Conservation (phyloP, 2,113 vertebrate genomes). For the Thermophis baileyi region DNA sequence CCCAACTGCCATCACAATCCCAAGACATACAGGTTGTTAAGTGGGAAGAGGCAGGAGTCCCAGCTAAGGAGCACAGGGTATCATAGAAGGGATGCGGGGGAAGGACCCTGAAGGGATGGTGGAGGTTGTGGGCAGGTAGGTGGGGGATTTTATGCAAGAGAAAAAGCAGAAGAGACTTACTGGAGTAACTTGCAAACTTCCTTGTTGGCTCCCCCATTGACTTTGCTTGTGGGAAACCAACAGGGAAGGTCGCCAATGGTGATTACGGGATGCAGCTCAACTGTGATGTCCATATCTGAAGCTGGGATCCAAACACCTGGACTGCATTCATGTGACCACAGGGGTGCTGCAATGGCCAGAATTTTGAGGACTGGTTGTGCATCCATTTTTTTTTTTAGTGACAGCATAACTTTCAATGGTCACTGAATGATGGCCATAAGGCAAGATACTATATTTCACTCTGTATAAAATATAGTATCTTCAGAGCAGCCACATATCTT, state of each 20-base stretch:
- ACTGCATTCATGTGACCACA: not conserved
- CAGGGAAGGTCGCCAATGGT: not conserved
- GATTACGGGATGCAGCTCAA: not conserved
- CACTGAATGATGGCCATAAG: not conserved
- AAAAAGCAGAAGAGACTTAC: no score
- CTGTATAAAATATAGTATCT: not conserved
- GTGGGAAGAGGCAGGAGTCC: not conserved
- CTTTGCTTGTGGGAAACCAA: no score
- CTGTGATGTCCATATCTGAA: not conserved
- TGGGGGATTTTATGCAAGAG: not conserved
- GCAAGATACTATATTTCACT: no score
- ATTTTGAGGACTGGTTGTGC: not conserved
- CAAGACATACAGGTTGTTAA: not conserved
- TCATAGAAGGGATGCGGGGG: not conserved
- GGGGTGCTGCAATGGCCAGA: not conserved
- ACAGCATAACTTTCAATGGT: not conserved
- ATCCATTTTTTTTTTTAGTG: not conserved
- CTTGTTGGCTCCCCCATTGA: no score
- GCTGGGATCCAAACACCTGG: not conserved
- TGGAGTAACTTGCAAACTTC: not conserved
- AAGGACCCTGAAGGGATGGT: not conserved
- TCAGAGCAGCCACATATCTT: not conserved
- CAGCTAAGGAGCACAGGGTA: not conserved
- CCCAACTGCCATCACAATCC: not conserved
- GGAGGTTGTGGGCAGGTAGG: not conserved